A percentile compares a stretch with the other conserved stretches of the same genome.
Evolutionary conservation across 2,888 invertebrate genomes (phyloP).

Genomic region (Rotaria sp.): DNA sequence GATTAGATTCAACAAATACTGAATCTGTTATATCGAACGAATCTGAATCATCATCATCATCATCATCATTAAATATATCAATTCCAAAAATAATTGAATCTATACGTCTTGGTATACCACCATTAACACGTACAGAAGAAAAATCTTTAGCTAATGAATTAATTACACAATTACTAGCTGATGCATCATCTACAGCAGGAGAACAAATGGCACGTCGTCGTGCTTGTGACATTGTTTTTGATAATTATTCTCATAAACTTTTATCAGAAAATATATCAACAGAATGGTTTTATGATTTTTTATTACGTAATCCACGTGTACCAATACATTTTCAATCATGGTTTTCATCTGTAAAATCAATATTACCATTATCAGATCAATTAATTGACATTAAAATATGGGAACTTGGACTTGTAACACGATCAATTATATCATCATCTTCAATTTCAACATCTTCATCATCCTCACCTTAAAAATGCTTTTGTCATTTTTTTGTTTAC

Average conservation of each 20-base stretch:
- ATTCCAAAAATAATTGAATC: not conserved
- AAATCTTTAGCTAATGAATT: not conserved
- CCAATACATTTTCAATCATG: not conserved
- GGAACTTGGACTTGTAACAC: not conserved
- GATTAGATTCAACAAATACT: not conserved
- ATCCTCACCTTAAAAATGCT: not conserved
- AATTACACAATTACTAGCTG: not conserved
- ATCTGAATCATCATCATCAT: not conserved
- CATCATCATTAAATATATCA: not conserved
- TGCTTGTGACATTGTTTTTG: not conserved
- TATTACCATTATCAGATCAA: not conserved
- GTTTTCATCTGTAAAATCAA: not conserved
- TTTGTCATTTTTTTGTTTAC: not conserved
- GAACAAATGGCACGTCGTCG: not conserved
- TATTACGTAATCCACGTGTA: not conserved
- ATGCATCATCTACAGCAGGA: not conserved
- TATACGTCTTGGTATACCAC: not conserved
- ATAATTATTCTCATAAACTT: not conserved
- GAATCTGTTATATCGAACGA: not conserved
- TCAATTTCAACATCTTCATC: not conserved
- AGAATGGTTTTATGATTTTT: slow-evolving; percentile 2
- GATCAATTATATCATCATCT: not conserved
- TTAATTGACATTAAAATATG: not conserved
- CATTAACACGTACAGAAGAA: slow-evolving; percentile 3
- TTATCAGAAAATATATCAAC: not conserved